phyloP scores from a whole-genome alignment of 2,797 vertebrate genomes.

The Discoglossus pictus region DNA sequence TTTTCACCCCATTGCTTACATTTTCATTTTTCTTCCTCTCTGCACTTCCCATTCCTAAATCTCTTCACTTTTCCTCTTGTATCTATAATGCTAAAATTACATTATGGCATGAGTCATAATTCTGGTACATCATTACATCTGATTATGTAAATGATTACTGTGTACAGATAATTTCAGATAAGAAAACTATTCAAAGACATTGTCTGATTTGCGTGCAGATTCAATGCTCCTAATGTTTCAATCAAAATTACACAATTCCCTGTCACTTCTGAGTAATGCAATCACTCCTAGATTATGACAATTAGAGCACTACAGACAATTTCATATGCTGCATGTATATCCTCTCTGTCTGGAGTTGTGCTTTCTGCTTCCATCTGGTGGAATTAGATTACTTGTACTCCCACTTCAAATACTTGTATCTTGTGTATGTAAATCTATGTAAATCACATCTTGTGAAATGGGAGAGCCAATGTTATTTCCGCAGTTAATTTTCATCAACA shows the following conservation, averaged over 20 bases:
- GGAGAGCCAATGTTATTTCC: constrained; percentile 32
- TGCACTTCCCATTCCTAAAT: too few relatives aligned
- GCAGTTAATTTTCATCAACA: constrained; percentile 52
- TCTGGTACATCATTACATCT: constrained; percentile 10
- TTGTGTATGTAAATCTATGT: constrained; percentile 42
- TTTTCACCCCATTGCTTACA: too few relatives aligned
- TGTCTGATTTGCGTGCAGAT: constrained; percentile 22
- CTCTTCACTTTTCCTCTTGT: too few relatives aligned
- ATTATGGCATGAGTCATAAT: neutral
- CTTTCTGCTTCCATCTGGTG: constrained; percentile 31
- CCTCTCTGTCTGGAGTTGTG: constrained; percentile 17
- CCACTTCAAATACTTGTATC: constrained; percentile 37
- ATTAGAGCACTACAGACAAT: constrained; percentile 34
- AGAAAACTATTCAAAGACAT: neutral
- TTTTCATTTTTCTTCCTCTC: too few relatives aligned
- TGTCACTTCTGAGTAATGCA: constrained; percentile 37
- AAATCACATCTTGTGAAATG: constrained; percentile 45
- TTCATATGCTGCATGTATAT: constrained; percentile 24
- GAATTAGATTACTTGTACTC: constrained; percentile 45
- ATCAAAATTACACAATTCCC: constrained; percentile 42
- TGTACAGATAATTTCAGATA: constrained; percentile 11
- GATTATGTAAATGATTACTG: constrained; percentile 30
- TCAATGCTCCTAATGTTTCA: constrained; percentile 31
- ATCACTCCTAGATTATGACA: constrained; percentile 48
- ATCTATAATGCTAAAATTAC: too few relatives aligned